These are phyloP conservation scores for Tinamus major DNA, from an alignment of 2,797 vertebrate species.

Conservation along the genomic window DNA sequence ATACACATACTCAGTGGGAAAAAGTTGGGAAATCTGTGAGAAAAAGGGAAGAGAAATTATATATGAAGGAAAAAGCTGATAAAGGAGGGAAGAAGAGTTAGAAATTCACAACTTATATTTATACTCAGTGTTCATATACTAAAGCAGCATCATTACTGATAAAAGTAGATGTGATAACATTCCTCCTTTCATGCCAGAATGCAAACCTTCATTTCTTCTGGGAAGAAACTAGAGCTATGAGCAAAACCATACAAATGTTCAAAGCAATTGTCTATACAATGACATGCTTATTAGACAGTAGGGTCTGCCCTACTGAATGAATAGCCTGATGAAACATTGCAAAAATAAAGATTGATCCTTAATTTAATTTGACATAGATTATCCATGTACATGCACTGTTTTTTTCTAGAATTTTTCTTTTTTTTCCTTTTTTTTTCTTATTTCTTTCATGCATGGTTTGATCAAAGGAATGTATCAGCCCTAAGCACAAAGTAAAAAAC, in stretches of 20 bases:
- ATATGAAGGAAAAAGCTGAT: not conserved
- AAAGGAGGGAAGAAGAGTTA: not conserved
- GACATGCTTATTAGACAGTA: not conserved
- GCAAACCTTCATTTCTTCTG: slow-evolving; percentile 10
- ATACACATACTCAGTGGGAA: not conserved
- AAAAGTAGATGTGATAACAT: not conserved
- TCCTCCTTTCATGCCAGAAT: not conserved
- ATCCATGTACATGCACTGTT: not conserved
- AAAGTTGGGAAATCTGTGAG: not conserved
- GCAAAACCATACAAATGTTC: not conserved
- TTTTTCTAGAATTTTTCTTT: not conserved
- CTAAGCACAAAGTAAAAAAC: not conserved
- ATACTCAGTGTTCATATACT: not conserved
- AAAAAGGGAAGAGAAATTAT: not conserved
- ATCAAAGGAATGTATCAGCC: not conserved
- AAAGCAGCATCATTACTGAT: not conserved
- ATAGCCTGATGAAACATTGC: not conserved
- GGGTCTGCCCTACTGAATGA: not conserved
- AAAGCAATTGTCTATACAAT: not conserved
- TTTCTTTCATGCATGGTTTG: not conserved
- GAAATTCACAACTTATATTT: not conserved
- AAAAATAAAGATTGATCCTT: not conserved
- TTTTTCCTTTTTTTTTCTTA: not conserved
- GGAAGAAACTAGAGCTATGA: not conserved
- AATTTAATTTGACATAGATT: not conserved